These are phyloP conservation scores for Oscarella lobularis DNA, from an alignment of 37 sponge, comb jelly and placozoan genomes.

Conservation along the genomic window DNA sequence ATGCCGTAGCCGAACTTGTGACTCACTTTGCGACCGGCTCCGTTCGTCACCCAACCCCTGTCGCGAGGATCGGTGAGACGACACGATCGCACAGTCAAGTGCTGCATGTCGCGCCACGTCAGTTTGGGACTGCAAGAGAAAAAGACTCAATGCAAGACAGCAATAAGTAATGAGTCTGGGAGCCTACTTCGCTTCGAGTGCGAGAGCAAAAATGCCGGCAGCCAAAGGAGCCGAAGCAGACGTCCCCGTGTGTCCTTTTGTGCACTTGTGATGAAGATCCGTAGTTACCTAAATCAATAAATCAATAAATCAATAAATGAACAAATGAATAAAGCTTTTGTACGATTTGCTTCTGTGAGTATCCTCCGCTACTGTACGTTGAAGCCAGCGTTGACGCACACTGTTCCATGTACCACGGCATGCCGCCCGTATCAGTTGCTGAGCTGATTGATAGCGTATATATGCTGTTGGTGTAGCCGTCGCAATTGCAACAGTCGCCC, in stretches of 20 bases:
- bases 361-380: conserved; percentile 85
- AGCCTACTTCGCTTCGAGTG: background rate
- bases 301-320: no score
- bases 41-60: conserved; percentile 55
- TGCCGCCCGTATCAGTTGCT: conserved; percentile 46
- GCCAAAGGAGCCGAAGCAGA: background rate
- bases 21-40: conserved; percentile 61
- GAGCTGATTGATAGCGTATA: conserved; percentile 83
- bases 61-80: conserved; percentile 13
- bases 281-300: background rate
- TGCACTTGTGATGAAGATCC: background rate
- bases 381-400: conserved; percentile 85
- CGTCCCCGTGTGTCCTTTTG: background rate
- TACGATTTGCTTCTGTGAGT: conserved; percentile 3
- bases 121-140: conserved; percentile 48
- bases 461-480: conserved; percentile 91
- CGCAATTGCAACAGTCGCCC: conserved; percentile 89
- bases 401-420: conserved; percentile 91
- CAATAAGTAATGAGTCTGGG: background rate
- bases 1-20: conserved; percentile 90
- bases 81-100: conserved; percentile 69
- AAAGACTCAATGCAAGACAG: background rate
- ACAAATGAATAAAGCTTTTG: no score
- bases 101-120: conserved; percentile 95
- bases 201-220: background rate